Conservation (phyloP, 2,888 invertebrate genomes). For the Eupelmus urozonus region DNA sequence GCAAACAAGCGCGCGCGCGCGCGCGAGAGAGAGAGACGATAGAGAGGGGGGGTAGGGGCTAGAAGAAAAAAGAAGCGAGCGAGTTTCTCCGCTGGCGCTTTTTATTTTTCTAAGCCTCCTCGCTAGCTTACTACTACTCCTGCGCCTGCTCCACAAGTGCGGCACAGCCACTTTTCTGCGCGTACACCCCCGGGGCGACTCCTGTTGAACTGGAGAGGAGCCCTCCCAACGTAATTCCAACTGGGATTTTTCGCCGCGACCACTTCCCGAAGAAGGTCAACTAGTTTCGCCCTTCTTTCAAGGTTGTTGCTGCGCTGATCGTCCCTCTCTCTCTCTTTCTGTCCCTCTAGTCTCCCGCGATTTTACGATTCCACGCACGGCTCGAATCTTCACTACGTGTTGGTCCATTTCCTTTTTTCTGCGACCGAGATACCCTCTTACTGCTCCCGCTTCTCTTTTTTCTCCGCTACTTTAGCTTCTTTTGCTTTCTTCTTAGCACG, state of each 20-base stretch:
- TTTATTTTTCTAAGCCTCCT: constrained; percentile 36
- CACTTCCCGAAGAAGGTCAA: constrained; percentile 61
- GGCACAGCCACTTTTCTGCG: not conserved
- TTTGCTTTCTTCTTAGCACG: not conserved
- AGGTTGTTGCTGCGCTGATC: constrained; percentile 43
- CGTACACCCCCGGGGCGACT: not conserved
- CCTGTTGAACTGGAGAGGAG: not conserved
- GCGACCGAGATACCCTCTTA: too few relatives aligned
- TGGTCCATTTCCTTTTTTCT: not conserved
- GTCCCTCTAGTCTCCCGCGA: not conserved
- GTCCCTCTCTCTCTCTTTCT: not conserved
- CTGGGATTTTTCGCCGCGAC: constrained; percentile 54
- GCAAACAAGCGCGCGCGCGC: not conserved
- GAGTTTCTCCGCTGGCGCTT: not conserved
- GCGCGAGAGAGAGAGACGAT: too few relatives aligned
- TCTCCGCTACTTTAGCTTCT: not conserved
- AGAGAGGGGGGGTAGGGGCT: not conserved
- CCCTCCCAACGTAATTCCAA: constrained; percentile 28
- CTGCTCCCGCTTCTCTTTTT: not conserved
- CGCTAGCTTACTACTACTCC: constrained; percentile 1
- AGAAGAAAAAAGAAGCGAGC: not conserved
- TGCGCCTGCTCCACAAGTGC: constrained; percentile 27
- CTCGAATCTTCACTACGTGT: constrained; percentile 29
- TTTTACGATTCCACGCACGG: constrained; percentile 44
- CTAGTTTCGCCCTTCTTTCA: constrained; percentile 60